These are phyloP conservation scores for Channa argus DNA, from an alignment of 2,113 vertebrate genomes.

Conservation along the genomic window DNA sequence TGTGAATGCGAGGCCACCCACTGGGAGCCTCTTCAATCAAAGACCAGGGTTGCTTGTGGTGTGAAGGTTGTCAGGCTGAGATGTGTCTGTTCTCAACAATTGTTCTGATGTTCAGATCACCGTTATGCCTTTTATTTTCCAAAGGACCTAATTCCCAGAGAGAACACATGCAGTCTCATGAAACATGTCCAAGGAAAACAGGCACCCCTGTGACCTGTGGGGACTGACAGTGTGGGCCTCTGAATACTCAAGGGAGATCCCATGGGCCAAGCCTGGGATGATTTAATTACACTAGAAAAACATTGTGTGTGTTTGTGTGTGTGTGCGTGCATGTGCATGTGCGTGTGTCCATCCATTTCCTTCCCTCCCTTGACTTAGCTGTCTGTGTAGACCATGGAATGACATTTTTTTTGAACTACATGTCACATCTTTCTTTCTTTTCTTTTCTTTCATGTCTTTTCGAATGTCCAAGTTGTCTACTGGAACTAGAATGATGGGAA, in stretches of 20 bases:
- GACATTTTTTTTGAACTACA: slow-evolving; percentile 33
- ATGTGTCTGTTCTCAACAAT: slow-evolving; percentile 37
- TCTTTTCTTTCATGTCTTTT: slow-evolving; percentile 17
- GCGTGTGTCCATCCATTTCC: slow-evolving; percentile 14
- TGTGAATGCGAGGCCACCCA: slow-evolving; percentile 44
- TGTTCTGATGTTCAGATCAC: slow-evolving; percentile 28
- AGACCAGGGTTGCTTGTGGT: slow-evolving; percentile 25
- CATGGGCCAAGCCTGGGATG: slow-evolving; percentile 43
- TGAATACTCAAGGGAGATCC: slow-evolving; percentile 63
- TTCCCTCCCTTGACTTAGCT: slow-evolving; percentile 30
- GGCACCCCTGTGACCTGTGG: slow-evolving; percentile 68
- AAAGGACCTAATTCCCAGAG: slow-evolving; percentile 65
- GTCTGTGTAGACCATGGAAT: background rate
- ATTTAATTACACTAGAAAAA: slow-evolving; percentile 79
- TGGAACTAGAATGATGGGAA: slow-evolving; percentile 2
- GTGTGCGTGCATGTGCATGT: slow-evolving; percentile 10
- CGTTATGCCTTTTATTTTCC: background rate
- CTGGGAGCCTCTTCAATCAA: slow-evolving; percentile 35
- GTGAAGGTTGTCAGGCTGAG: slow-evolving; percentile 22
- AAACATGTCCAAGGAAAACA: slow-evolving; percentile 77
- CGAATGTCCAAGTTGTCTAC: slow-evolving; percentile 16
- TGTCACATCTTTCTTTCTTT: slow-evolving; percentile 20
- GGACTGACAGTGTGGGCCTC: slow-evolving; percentile 66
- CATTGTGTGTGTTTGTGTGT: slow-evolving; percentile 30
- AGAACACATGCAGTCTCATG: slow-evolving; percentile 71